Evolutionary conservation across 2,888 invertebrate genomes (phyloP), one percentile per base, ranked within the genome.

Genomic region (Eupeodes latifasciatus): DNA sequence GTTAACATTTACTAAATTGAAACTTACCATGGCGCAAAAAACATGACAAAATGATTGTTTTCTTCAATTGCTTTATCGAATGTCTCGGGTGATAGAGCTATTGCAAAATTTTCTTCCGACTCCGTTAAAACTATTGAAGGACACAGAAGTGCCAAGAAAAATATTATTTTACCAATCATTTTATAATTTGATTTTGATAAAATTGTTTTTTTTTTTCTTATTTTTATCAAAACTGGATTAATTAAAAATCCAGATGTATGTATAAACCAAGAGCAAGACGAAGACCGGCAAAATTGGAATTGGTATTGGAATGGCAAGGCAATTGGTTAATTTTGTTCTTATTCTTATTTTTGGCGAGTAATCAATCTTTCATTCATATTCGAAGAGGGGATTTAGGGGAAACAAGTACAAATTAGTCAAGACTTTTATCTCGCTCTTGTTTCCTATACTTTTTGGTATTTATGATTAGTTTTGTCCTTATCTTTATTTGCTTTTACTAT

Each of bases 1-100:
- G 1, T 44, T 62, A 61, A 16, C 1, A 59, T 27, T 51, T 62
- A 27, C 27, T 27, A 6, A 53, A 27, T 10, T 44, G 55, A 16
- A 51, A 94, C 95, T 94, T 94, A 97, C 97, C 97, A 97, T 67
- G 97, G 97, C 11, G 97, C 96, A 93, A 95, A 97, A 93, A 96
- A 97, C 95, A 96, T 96, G 2, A 97, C 94, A 92, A 97, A 97
- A 92, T 96, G 96, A 90, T 96, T 96, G 91, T 95, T 95, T 91
- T 95, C 95, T 89, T 95, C 94, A 91, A 95, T 94, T 93, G 95
- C 95, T 75, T 94, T 93, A 57, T 95, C 94, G 91, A 96, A 96
- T 91, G 95, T 95, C 81, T 95, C 95, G 36, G 93, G 92, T 6
- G 93, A 94, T 89, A 95, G 94, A 90, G 94, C 94, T 16, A 94